These are phyloP conservation scores for Pteria penguin DNA, from an alignment of 2,888 invertebrate genomes.

Conservation along the genomic window DNA sequence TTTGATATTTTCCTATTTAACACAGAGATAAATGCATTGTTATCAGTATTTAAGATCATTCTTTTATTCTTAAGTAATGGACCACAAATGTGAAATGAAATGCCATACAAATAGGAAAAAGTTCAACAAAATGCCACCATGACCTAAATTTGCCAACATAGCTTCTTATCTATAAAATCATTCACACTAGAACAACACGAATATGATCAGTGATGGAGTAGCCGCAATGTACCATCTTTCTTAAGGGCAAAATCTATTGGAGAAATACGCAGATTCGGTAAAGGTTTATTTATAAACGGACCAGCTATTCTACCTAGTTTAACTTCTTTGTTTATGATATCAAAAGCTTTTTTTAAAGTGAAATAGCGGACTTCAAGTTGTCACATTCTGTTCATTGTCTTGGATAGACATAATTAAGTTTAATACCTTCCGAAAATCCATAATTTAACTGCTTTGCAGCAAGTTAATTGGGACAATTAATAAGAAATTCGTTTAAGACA, in stretches of 20 bases:
- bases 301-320: neutral
- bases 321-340: neutral
- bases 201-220: slow-evolving; percentile 26
- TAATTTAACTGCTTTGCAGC: neutral
- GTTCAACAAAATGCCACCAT: neutral
- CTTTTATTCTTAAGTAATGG: neutral
- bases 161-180: slow-evolving; percentile 6
- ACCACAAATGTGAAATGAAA: slow-evolving; percentile 2
- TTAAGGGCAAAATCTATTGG: slow-evolving; percentile 5
- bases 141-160: slow-evolving; percentile 7
- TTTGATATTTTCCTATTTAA: slow-evolving; percentile 1
- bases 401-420: neutral
- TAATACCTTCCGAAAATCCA: slow-evolving; percentile 7
- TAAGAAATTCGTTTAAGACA: slow-evolving; percentile 2
- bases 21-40: slow-evolving; percentile 12
- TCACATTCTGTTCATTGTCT: neutral
- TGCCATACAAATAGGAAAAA: too few species aligned
- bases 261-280: slow-evolving; percentile 5
- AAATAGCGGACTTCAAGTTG: neutral
- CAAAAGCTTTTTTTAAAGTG: neutral
- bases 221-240: slow-evolving; percentile 4
- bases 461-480: neutral
- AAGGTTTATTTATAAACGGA: neutral
- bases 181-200: slow-evolving; percentile 6
- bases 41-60: slow-evolving; percentile 22